Evolutionary conservation across 2,113 vertebrate species (phyloP).

Genomic region (Anguilla rostrata): DNA sequence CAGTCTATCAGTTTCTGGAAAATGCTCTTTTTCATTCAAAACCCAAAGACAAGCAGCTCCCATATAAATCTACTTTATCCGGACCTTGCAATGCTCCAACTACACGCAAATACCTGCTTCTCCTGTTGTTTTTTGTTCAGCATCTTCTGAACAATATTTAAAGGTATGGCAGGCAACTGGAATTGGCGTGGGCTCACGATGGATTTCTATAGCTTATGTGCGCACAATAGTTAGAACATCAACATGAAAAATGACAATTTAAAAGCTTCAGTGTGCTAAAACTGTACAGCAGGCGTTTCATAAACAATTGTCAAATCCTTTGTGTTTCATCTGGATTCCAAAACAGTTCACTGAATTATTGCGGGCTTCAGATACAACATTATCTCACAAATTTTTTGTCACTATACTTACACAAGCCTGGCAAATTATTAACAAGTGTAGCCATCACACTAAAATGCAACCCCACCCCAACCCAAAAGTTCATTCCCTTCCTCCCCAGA

Average conservation of each 20-base stretch:
- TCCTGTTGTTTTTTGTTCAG: not conserved
- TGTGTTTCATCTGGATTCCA: slow-evolving; percentile 36
- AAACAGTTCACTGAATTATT: slow-evolving; percentile 30
- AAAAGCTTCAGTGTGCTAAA: slow-evolving; percentile 35
- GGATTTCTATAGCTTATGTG: not conserved
- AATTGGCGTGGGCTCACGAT: not conserved
- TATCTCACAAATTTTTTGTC: not conserved
- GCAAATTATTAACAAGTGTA: not conserved
- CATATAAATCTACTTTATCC: slow-evolving; percentile 42
- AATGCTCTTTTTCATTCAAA: slow-evolving; percentile 47
- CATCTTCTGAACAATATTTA: not conserved
- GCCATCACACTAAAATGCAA: not conserved
- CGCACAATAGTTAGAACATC: slow-evolving; percentile 34
- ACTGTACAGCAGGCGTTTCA: slow-evolving; percentile 36
- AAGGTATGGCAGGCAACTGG: not conserved
- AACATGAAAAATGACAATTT: slow-evolving; percentile 40
- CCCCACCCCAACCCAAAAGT: not conserved
- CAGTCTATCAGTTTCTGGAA: slow-evolving; percentile 61
- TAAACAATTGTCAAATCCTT: slow-evolving; percentile 43
- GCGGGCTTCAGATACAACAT: slow-evolving; percentile 9
- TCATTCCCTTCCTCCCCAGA: not conserved
- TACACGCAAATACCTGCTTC: not conserved
- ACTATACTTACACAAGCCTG: not conserved
- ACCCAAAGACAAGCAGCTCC: slow-evolving; percentile 26
- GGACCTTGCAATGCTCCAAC: not conserved